Evolutionary conservation across 2,113 vertebrate genomes (phyloP), one percentile per base, ranked within the genome.

Genomic region (Neoarius graeffei): DNA sequence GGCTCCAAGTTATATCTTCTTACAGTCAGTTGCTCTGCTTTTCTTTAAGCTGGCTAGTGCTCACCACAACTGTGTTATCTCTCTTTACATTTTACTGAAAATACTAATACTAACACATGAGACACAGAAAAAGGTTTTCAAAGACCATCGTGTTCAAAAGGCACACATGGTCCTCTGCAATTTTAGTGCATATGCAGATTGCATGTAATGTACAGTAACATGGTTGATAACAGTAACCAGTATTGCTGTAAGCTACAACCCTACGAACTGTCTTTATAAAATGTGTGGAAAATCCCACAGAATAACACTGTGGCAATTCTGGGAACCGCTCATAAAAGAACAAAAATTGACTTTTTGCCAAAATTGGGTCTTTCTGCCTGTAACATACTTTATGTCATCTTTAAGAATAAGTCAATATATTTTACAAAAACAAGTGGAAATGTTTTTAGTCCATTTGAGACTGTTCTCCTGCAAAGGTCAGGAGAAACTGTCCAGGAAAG

Each of bases 1-100:
- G 92, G 89, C 89, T 90, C 74, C 86, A 76, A 87, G 89, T 89
- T 89, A 88, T 87, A 92, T 91, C 85, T 93, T 93, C 93, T 91
- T 89, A 87, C 83, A 92, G 91, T 94, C 88, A 91, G 87, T 92
- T 84, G 88, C 86, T 90, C 84, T 89, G 84, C 87, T 89, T 64
- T 92, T 92, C 35, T 82, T 19, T 62, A 30, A 62, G 57, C 80
- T 62, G 27, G 79, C 17, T 59, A 56, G 3, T 35, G n/a, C 17
- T 42, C 52, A 42, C 19, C 57, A 23, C 17, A 42, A 42, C 56
- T 42, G n/a, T 7, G 15, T 56, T 19, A 81, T 81, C 57, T 23
- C 15, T 42, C 13, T 81, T 60, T 42, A 42, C 25, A 30, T 42
- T 60, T 62, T 5, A n/a, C 56, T 42, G 57, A 60, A 60, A 80